These are phyloP conservation scores for Chanos chanos DNA, from an alignment of 2,797 vertebrate species.

Conservation along the genomic window DNA sequence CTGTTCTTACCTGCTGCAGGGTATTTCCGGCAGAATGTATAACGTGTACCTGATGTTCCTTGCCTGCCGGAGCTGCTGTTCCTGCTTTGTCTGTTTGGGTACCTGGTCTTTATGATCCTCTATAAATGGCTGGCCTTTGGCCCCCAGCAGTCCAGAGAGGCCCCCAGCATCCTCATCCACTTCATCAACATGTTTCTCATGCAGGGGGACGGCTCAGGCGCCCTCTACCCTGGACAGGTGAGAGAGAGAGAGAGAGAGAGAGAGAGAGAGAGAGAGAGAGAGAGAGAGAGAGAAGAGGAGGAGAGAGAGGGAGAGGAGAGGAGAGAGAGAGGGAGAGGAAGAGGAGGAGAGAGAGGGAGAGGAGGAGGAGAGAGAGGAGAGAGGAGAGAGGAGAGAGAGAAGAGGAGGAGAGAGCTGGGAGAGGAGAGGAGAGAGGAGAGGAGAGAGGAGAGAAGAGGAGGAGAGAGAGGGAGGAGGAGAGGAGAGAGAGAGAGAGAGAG, in stretches of 20 bases:
- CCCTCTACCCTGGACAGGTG: slow-evolving; percentile 86
- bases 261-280: slow-evolving; percentile 56
- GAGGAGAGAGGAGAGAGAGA: slow-evolving; percentile 60
- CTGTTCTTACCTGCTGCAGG: slow-evolving; percentile 54
- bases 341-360: not conserved
- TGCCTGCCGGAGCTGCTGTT: slow-evolving; percentile 93
- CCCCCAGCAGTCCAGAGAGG: slow-evolving; percentile 64
- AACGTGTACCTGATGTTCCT: slow-evolving; percentile 87
- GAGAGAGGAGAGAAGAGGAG: too few relatives aligned
- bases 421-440: slow-evolving; percentile 78
- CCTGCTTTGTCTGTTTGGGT: slow-evolving; percentile 91
- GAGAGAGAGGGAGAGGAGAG: slow-evolving; percentile 68
- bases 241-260: not conserved
- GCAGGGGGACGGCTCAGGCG: slow-evolving; percentile 53
- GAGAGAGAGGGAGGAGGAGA: slow-evolving; percentile 68
- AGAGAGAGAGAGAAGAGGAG: not conserved
- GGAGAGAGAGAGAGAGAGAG: not conserved
- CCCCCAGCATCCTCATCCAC: slow-evolving; percentile 93
- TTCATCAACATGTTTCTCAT: slow-evolving; percentile 99
- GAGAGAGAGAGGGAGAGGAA: slow-evolving; percentile 55
- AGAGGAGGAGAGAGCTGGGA: not conserved
- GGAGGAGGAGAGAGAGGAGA: too few relatives aligned
- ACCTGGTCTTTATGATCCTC: slow-evolving; percentile 92
- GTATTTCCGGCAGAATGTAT: slow-evolving; percentile 85
- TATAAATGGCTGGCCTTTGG: slow-evolving; percentile 91